A percentile compares a stretch with the other conserved stretches of the same genome.
Conservation (phyloP, 2,113 vertebrate genomes). For the Ramphastos sulfuratus region DNA sequence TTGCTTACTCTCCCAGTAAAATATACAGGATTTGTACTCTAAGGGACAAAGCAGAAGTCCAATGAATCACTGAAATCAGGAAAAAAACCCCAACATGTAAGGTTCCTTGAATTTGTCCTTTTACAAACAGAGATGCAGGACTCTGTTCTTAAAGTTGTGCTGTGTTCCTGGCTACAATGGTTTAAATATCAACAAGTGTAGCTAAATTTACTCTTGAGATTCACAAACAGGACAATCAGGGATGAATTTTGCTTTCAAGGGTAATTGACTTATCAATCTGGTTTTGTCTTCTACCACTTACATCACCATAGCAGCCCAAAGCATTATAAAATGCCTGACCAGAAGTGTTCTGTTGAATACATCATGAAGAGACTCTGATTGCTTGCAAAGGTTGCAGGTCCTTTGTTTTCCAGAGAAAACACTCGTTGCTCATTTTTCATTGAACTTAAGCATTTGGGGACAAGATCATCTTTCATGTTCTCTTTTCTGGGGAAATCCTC, state of each 20-base stretch:
- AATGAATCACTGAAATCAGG: constrained; percentile 46
- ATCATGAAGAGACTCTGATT: not conserved
- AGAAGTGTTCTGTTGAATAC: not conserved
- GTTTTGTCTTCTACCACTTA: not conserved
- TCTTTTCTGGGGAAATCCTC: constrained; percentile 43
- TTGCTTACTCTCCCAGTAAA: constrained; percentile 32
- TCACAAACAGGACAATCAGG: not conserved
- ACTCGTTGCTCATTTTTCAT: not conserved
- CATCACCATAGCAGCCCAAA: not conserved
- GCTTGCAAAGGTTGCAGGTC: not conserved
- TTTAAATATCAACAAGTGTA: not conserved
- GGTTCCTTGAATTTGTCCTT: constrained; percentile 21
- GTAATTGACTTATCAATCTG: not conserved
- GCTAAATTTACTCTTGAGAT: not conserved
- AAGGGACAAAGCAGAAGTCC: constrained; percentile 31
- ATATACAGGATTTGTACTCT: constrained; percentile 30
- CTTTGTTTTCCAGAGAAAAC: not conserved
- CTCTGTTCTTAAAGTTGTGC: not conserved
- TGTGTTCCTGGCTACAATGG: not conserved
- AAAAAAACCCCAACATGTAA: not conserved
- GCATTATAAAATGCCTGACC: not conserved
- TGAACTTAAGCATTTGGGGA: not conserved
- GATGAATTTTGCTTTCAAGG: not conserved
- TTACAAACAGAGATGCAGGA: not conserved
- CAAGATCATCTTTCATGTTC: not conserved